A percentile compares a stretch with the other conserved stretches of the same genome.
Evolutionary conservation across 2,113 vertebrate species (phyloP).

Genomic region (Rhinopomastus cyanomelas): DNA sequence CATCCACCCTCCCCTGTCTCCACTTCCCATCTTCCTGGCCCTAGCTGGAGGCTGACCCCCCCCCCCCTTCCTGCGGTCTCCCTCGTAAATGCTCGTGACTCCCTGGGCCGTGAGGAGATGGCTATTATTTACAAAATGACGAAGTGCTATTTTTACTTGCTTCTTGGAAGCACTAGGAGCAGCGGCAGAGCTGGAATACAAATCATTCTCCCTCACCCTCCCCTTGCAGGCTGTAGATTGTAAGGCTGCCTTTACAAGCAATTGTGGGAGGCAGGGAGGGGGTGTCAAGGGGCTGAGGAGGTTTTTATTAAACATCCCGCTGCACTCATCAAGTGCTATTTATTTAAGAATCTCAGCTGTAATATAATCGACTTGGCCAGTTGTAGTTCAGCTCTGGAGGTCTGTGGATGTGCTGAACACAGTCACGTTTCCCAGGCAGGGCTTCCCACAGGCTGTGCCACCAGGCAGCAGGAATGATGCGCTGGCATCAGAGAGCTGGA

Average conservation of each 20-base stretch:
- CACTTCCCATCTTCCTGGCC: neutral
- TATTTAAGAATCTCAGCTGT: neutral
- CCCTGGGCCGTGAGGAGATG: neutral
- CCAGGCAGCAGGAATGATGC: neutral
- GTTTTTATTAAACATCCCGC: neutral
- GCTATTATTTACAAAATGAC: slow-evolving; percentile 64
- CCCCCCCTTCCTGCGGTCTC: neutral
- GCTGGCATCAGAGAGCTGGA: neutral
- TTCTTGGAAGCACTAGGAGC: slow-evolving; percentile 46
- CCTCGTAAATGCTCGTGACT: neutral
- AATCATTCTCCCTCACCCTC: neutral
- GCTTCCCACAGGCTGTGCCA: neutral
- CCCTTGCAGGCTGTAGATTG: neutral
- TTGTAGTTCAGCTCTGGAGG: neutral
- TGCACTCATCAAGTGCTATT: neutral
- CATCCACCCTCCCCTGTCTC: neutral
- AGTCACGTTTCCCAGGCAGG: neutral
- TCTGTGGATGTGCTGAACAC: neutral
- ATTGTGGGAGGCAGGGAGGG: neutral
- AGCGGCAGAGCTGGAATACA: slow-evolving; percentile 27
- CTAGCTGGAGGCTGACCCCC: neutral
- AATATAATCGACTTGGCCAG: neutral
- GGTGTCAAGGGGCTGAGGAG: neutral
- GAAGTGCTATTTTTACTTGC: slow-evolving; percentile 65
- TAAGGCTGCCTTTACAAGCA: neutral